Base-by-base conservation (phyloP, 1,140 invertebrate species). In the Tetramorium alpestre region DNA sequence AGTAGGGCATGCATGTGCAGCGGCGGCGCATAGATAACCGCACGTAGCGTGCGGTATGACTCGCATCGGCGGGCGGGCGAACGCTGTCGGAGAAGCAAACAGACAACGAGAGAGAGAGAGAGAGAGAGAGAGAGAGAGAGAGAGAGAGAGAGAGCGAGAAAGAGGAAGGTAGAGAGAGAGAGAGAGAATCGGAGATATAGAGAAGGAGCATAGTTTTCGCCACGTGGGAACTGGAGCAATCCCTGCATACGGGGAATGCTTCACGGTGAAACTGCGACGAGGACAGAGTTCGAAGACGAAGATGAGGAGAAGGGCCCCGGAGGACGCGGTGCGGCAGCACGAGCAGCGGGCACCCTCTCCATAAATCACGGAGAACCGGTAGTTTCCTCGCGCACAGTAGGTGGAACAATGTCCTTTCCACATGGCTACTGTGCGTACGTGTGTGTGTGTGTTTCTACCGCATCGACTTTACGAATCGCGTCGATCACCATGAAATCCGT, bases 221-320 rank as follows among this genome's bases (percentile, higher is more conserved):
- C 56, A 87, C 89, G 90, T 91, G 90, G 90, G 90, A 91, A 91
- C 84, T 91, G 73, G 90, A 91, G 86, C 90, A 91, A 78, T 91
- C 87, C 38, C 87, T 88, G 90, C 88, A 90, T 87, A 89, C 91
- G 88, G 89, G 76, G 90, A 92, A 89, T 88, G 91, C 88, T 86
- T 86, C 78, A 88, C 70, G 77, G 82, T 86, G 84, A 87, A 75
- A 51, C 56, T 28, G 67, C 64, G 72, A 78, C 75, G 76, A 41
- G 25, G 44, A 38, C 75, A 56, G 78, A 69, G 60, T 56, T 78
- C 87, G 88, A 90, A 89, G 86, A 90, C 89, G 76, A 78, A 69
- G 89, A 87, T 70, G 85, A 84, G 38, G 67, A 90, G 72, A 86
- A 90, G 89, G 78, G 65, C 49, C 80, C 56, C 60, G 73, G 73